Base-by-base conservation (phyloP, 2,888 invertebrate genomes). In the Cephus pygmeus region DNA sequence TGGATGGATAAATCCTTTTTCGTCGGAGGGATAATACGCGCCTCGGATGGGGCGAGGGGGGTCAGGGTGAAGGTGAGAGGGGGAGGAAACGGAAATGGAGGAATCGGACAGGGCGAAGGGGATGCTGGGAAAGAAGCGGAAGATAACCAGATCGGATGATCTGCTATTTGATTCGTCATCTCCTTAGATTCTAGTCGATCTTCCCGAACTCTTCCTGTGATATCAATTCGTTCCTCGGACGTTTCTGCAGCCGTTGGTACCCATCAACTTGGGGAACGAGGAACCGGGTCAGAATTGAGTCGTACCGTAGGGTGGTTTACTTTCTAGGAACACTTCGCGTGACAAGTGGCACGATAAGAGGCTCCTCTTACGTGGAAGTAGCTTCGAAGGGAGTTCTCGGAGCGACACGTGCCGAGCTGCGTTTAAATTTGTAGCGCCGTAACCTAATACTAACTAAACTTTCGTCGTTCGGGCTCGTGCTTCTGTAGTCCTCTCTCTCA, bases 1-100 rank as follows among this genome's bases (percentile, higher is more conserved):
- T 78, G 82, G 80, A 79, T 79, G 85, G 87, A 88, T 88, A 88
- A 87, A 87, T 87, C 87, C 87, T 87, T 88, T 81, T 87, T 87
- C 86, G 85, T 84, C 78, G 81, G 84, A 85, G 82, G 86, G 84
- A 87, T 87, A 87, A 87, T 87, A 84, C 83, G 80, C 79, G 83
- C 77, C 71, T 71, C 71, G 71, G 71, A 71, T 15, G 15, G 15
- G 15, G 1, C 23, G 6, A 12, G 0, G 9, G 4, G 12, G 80
- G 31, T 0, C 33, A 33, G 56, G 68, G 12, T 9, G 35, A 69
- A 33, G 69, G 31, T 9, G 35, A 12, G 69, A 73, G 73, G 33
- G 15, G n/a, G 69, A 30, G 71, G 56, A 68, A 79, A 35, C 35
- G n/a, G 36, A 73, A 35, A 73, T 30, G 11, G 40, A 15, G 73